Conservation (phyloP, 1,140 invertebrate genomes). For the Drosophila guanche region DNA sequence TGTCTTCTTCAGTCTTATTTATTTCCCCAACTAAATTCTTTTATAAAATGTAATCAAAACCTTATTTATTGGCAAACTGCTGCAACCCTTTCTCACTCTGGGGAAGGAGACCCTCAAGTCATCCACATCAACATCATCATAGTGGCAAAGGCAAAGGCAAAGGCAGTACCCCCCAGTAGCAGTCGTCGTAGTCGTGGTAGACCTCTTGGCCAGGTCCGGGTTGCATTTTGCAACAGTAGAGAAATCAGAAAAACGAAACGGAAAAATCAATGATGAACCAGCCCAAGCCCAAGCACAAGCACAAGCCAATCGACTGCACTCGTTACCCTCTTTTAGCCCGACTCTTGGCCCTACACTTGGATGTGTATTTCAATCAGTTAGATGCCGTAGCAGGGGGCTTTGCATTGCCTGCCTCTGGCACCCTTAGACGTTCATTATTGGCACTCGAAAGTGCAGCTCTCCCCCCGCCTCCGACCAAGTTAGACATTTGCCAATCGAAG, state of each 20-base stretch:
- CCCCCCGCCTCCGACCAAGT: slow-evolving; percentile 22
- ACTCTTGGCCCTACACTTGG: slow-evolving; percentile 15
- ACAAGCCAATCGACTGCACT: slow-evolving; percentile 72
- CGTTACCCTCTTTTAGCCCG: slow-evolving; percentile 35
- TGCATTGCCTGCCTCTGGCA: slow-evolving; percentile 5
- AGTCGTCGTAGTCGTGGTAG: too few species aligned
- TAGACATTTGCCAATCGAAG: slow-evolving; percentile 50
- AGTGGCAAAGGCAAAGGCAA: too few species aligned
- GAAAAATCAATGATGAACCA: slow-evolving; percentile 71
- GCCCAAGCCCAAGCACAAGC: not conserved
- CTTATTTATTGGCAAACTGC: slow-evolving; percentile 70
- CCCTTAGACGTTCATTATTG: slow-evolving; percentile 80
- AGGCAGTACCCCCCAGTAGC: too few species aligned
- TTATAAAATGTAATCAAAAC: slow-evolving; percentile 83
- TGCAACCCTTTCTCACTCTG: not conserved
- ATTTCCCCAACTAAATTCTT: slow-evolving; percentile 79
- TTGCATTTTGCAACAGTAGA: slow-evolving; percentile 69
- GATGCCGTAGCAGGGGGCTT: slow-evolving; percentile 8
- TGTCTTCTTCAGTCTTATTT: slow-evolving; percentile 81
- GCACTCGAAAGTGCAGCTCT: slow-evolving; percentile 71
- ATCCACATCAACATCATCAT: slow-evolving; percentile 44
- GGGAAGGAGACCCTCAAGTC: slow-evolving; percentile 56
- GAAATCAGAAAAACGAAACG: slow-evolving; percentile 34
- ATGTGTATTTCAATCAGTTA: slow-evolving; percentile 52
- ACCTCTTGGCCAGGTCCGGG: slow-evolving; percentile 69